Base-by-base conservation (phyloP, 2,797 vertebrate species). In the Hydrolagus colliei region DNA sequence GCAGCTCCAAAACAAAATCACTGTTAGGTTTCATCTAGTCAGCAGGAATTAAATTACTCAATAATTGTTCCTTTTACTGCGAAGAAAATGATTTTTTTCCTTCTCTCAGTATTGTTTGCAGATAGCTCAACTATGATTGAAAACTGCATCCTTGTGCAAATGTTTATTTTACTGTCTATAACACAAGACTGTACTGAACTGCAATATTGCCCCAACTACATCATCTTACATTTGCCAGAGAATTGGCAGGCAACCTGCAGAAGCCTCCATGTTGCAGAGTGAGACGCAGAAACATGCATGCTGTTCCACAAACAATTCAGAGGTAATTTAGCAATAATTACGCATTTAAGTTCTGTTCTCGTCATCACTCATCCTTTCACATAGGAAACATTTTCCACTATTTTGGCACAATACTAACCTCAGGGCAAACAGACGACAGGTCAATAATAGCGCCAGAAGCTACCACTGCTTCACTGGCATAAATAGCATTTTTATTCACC, bases 311-410 rank as follows among this genome's bases (percentile, higher is more conserved):
- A 32, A 14, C 61, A 80, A 8, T 32, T 80, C 8, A 52, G 41
- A 52, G 41, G 41, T 52, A 52, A 80, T 80, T 63, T 35, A 8
- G 12, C 32, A 27, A 67, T 78, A 22, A 78, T n/a, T 63, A 12
- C 9, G 13, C 32, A 27, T 65, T 80, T 16, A 80, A 32, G 63
- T 80, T 80, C 65, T 80, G 59, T 22, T 65, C 5, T 68, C 32
- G 67, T 68, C 68, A 32, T 82, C 68, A 82, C 41, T 82, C 27
- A 27, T 82, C 62, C 13, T 82, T 82, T 41, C 35, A 68, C 41
- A 16, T 8, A 68, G 27, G 14, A 27, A 82, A 82, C 63, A 68
- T 9, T 16, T 82, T 80, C 63, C 65, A 68, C 27, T 67, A 8
- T 41, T 65, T 32, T 68, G 63, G 35, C 20, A 68, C 27, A 82